Evolutionary conservation across 2,113 vertebrate genomes (phyloP).

Genomic region (Andinoacara biseriatus): DNA sequence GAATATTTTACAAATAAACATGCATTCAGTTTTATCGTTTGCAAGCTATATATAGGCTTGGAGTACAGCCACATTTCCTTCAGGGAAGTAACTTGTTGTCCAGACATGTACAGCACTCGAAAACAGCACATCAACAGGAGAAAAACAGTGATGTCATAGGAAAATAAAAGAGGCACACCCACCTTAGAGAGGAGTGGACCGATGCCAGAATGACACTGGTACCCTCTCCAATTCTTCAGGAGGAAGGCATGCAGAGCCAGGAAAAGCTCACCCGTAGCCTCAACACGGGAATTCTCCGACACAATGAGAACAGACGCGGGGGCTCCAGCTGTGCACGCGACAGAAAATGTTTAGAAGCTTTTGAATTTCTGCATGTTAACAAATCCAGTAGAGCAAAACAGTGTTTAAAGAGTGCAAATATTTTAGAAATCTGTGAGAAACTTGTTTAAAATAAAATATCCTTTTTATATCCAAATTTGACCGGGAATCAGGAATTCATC

Average conservation of each 20-base stretch:
- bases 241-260: slow-evolving; percentile 19
- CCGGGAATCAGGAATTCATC: background rate
- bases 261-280: slow-evolving; percentile 7
- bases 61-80: slow-evolving; percentile 18
- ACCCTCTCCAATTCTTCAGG: background rate
- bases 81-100: slow-evolving; percentile 44
- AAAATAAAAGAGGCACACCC: slow-evolving; percentile 44
- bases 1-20: slow-evolving; percentile 6
- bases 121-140: slow-evolving; percentile 17
- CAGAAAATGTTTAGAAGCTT: background rate
- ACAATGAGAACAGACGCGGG: slow-evolving; percentile 5
- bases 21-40: background rate
- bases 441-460: background rate
- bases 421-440: background rate
- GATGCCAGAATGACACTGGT: slow-evolving; percentile 2
- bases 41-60: slow-evolving; percentile 15
- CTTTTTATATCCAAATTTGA: background rate
- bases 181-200: background rate
- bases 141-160: slow-evolving; percentile 59
- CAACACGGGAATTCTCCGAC: slow-evolving; percentile 1
- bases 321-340: slow-evolving; percentile 15
- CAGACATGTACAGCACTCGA: slow-evolving; percentile 5
- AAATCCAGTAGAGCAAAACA: no score
- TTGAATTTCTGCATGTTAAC: background rate
- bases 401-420: background rate